Percentiles rank a stretch among this genome's conserved stretches.
These are phyloP conservation scores for Tetrax tetrax DNA, from an alignment of 2,113 vertebrate species.

Conservation along the genomic window DNA sequence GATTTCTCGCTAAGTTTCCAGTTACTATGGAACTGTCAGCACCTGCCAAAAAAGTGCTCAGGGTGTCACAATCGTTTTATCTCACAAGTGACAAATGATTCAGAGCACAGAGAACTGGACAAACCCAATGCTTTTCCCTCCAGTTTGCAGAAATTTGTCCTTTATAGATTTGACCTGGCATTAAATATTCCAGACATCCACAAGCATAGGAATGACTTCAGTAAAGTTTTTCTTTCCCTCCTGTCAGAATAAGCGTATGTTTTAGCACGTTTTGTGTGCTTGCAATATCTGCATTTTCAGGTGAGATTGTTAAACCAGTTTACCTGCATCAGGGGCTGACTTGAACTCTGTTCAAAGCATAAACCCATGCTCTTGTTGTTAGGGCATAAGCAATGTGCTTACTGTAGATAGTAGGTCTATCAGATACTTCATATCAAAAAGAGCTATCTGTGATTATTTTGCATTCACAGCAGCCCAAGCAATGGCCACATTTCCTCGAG, in stretches of 20 bases:
- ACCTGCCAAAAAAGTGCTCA: conserved; percentile 16
- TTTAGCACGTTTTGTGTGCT: background rate
- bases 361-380: background rate
- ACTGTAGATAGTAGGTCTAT: background rate
- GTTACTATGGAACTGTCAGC: background rate
- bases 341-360: background rate
- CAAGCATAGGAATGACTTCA: background rate
- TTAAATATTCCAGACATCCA: conserved; percentile 5
- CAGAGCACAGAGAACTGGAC: background rate
- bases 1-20: conserved; percentile 24
- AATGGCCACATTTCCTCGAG: background rate
- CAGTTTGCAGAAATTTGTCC: background rate
- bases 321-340: background rate
- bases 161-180: background rate
- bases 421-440: background rate
- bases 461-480: background rate
- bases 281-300: background rate
- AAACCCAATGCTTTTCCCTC: background rate
- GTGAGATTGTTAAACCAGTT: background rate
- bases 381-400: background rate
- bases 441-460: background rate
- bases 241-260: background rate
- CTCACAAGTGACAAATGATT: conserved; percentile 22
- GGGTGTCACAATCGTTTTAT: conserved; percentile 12
- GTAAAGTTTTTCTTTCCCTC: background rate